phyloP scores from a whole-genome alignment of 2,888 invertebrate genomes.

The Thera obeliscata region DNA sequence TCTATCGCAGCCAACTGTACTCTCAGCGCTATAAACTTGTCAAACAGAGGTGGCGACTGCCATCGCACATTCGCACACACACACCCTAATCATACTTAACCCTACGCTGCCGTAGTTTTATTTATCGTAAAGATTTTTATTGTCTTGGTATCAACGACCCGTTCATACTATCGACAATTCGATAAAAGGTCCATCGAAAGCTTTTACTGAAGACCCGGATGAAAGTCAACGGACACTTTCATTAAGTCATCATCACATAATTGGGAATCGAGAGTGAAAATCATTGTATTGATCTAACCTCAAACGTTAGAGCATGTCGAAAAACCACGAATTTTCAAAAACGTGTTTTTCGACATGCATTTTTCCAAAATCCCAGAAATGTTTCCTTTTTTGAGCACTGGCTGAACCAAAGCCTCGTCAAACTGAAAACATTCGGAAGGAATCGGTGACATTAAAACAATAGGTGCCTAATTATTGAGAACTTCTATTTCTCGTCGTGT shows the following conservation, averaged over 20 bases:
- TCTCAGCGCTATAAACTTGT: constrained; percentile 30
- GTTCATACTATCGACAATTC: constrained; percentile 59
- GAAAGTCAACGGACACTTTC: constrained; percentile 31
- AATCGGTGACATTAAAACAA: no score
- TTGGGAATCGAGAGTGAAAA: no score
- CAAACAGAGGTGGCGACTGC: constrained; percentile 46
- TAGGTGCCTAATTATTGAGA: no score
- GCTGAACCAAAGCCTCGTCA: no score
- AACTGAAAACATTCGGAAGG: no score
- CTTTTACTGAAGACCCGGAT: constrained; percentile 65
- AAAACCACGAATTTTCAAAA: no score
- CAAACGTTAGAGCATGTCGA: no score
- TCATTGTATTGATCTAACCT: no score
- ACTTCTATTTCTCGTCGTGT: no score
- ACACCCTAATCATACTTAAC: constrained; percentile 75
- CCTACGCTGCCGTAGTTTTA: constrained; percentile 70
- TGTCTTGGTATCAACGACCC: constrained; percentile 61
- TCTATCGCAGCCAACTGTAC: background rate
- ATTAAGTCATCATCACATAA: constrained; percentile 6
- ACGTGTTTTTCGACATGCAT: no score
- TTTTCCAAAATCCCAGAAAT: no score
- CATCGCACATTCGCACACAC: constrained; percentile 43
- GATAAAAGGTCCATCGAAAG: constrained; percentile 62
- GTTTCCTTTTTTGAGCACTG: no score
- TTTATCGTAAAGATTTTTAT: constrained; percentile 78